Evolutionary conservation across 2,888 invertebrate genomes (phyloP).

Genomic region (Poecilobothrus nobilitatus): DNA sequence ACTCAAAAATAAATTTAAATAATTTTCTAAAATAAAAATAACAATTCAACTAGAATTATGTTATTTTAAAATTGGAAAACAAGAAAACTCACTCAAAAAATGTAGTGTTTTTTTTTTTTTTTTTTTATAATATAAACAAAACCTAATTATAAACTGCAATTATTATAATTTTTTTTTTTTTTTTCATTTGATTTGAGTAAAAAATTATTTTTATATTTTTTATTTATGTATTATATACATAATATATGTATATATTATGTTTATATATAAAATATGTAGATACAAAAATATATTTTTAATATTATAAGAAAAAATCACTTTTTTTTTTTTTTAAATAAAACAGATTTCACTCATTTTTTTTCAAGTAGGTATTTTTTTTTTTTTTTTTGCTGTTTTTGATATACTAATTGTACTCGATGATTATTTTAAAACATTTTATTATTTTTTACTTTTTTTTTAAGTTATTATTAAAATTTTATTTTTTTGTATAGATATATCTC

Average conservation of each 20-base stretch:
- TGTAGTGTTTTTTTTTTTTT: not conserved
- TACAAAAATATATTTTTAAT: no score
- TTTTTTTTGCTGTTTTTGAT: not conserved
- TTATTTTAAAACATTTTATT: no score
- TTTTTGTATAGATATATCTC: not conserved
- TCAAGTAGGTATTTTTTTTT: not conserved
- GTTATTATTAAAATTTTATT: not conserved
- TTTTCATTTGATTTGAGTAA: no score
- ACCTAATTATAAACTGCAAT: constrained; percentile 4
- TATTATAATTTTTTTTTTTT: not conserved
- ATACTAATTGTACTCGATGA: not conserved
- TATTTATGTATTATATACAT: not conserved
- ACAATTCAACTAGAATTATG: no score
- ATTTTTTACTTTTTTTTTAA: no score
- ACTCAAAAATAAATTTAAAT: no score
- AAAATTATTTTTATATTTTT: not conserved
- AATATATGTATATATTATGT: not conserved
- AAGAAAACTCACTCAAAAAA: no score
- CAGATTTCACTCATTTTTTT: constrained; percentile 1
- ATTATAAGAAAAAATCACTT: no score
- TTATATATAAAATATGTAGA: not conserved
- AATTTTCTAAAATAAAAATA: no score
- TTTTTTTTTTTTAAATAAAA: not conserved
- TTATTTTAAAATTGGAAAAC: no score
- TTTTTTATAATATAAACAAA: not conserved